Base-by-base conservation (phyloP, 1,140 invertebrate species). In the Hyles vespertilio region DNA sequence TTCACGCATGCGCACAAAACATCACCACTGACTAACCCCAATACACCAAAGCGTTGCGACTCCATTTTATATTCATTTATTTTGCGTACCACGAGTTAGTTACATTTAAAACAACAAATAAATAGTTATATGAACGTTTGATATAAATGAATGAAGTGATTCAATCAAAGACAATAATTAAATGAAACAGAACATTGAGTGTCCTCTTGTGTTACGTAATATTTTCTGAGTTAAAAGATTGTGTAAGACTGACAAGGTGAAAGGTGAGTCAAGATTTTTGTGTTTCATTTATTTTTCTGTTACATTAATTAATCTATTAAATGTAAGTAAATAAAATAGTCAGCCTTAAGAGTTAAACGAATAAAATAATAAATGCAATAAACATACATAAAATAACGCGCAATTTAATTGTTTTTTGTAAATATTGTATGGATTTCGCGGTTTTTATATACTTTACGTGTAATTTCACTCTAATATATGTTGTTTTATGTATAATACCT, bases 11-110 rank as follows among this genome's bases (percentile, higher is more conserved):
- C 81, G 81, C 68, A 22, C 1, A 49, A 6, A 11, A 36, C 34
- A 10, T 48, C 50, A 50, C 58, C 48, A 45, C 32, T 51, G 60
- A 63, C 60, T 75, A 70, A 83, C 77, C 77, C 70, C 74, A 74
- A 76, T 72, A 72, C 67, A 60, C 52, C 51, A 63, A 55, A 46
- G 64, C 69, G 51, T 65, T 67, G 48, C 62, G 71, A 64, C 77
- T 63, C 79, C 81, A 84, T 84, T 81, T 84, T 84, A 81, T 81
- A 81, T 81, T 65, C 72, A 72, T 77, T 79, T 79, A 75, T 78
- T 76, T 70, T 12, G 22, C 22, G 22, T 22, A 12, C 48, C 3
- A 50, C 48, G 32, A 50, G 6, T 9, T 32, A 40, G 36, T 40
- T 40, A 40, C 8, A 40, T 40, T 40, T 40, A 8, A 40, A 40